These are phyloP conservation scores for Genyomyrus donnyi DNA, from an alignment of 2,113 vertebrate species.

Conservation along the genomic window DNA sequence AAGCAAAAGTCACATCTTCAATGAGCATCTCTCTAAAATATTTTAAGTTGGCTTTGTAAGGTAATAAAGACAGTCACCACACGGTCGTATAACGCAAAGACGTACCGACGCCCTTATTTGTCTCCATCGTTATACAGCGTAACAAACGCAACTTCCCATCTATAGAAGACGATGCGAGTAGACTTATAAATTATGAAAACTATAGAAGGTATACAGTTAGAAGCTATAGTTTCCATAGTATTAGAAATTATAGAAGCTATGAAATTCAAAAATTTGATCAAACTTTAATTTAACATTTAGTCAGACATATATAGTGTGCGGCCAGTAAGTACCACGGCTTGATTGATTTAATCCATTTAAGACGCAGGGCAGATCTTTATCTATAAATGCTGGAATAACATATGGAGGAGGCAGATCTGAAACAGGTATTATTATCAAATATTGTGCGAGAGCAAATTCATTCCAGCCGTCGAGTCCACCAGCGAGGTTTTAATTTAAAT, in stretches of 20 bases:
- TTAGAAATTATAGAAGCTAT: not conserved
- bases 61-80: not conserved
- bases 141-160: not conserved
- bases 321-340: not conserved
- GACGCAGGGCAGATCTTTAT: not conserved
- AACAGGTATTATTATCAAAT: slow-evolving; percentile 46
- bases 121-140: not conserved
- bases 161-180: not conserved
- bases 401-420: slow-evolving; percentile 20
- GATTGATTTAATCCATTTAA: not conserved
- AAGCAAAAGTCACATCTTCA: not conserved
- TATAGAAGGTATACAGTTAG: not conserved
- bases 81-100: not conserved
- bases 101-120: not conserved
- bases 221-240: not conserved
- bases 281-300: not conserved
- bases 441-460: slow-evolving; percentile 45
- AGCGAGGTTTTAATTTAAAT: slow-evolving; percentile 56
- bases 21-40: not conserved
- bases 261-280: not conserved
- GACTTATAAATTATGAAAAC: not conserved
- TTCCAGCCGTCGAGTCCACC: slow-evolving; percentile 45
- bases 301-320: not conserved
- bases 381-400: slow-evolving; percentile 13
- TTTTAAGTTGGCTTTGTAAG: not conserved